Conservation (phyloP, 35 echinoderm and acorn worm genomes). For the Heliocidaris erythrogramma region DNA sequence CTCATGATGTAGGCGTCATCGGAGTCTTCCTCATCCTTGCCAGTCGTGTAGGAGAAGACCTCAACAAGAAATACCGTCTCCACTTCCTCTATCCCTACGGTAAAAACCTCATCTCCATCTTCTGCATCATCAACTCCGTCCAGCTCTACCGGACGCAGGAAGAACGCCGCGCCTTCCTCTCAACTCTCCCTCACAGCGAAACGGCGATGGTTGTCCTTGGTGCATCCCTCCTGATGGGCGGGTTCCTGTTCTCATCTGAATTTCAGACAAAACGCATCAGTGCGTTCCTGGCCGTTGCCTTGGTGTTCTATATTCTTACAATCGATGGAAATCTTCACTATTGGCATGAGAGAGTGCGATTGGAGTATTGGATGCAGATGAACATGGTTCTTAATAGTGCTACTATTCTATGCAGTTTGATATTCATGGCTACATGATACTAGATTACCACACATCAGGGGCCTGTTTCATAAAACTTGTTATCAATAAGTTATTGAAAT, state of each 20-base stretch:
- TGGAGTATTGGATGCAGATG: slow-evolving; percentile 81
- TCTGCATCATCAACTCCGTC: slow-evolving; percentile 61
- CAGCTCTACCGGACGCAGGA: slow-evolving; percentile 57
- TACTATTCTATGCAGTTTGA: slow-evolving; percentile 1
- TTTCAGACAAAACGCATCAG: slow-evolving; percentile 30
- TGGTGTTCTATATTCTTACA: slow-evolving; percentile 41
- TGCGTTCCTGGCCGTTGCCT: slow-evolving; percentile 31
- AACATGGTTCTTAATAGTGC: slow-evolving; percentile 45
- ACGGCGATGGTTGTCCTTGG: slow-evolving; percentile 43
- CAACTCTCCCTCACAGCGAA: slow-evolving; percentile 38
- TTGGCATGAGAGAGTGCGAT: slow-evolving; percentile 49
- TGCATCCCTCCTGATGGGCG: slow-evolving; percentile 41
- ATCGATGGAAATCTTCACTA: slow-evolving; percentile 69
- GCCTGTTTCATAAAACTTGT: no score
- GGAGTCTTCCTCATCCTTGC: slow-evolving; percentile 81
- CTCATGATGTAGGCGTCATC: slow-evolving; percentile 67
- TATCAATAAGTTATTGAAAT: no score
- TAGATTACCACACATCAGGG: neutral
- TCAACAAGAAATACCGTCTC: slow-evolving; percentile 57
- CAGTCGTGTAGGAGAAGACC: slow-evolving; percentile 65
- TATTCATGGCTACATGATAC: slow-evolving; percentile 25
- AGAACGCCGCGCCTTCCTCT: slow-evolving; percentile 68
- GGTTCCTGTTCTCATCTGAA: slow-evolving; percentile 67
- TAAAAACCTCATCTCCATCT: slow-evolving; percentile 55
- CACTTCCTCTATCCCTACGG: slow-evolving; percentile 67